phyloP scores from a whole-genome alignment of 2,113 vertebrate species.

The Xiphophorus maculatus region DNA sequence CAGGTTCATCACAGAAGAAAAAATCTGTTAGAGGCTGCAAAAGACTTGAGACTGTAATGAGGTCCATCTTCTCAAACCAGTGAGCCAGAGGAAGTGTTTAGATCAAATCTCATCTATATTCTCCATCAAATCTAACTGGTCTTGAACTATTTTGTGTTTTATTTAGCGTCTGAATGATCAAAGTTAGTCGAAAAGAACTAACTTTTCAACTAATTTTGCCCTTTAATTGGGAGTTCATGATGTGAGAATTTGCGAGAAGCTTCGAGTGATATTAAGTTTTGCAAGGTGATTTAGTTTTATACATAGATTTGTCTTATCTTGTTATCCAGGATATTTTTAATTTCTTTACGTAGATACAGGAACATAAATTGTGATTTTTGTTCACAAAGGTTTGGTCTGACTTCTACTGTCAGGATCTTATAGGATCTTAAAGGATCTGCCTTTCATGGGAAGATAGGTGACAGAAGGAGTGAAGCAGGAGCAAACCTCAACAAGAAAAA shows the following conservation, averaged over 20 bases:
- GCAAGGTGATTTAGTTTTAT: not conserved
- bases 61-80: not conserved
- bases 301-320: not conserved
- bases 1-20: not conserved
- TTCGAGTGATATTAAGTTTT: not conserved
- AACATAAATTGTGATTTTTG: not conserved
- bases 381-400: not conserved
- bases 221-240: not conserved
- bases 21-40: not conserved
- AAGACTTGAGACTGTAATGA: not conserved
- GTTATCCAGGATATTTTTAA: not conserved
- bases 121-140: not conserved
- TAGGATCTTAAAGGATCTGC: conserved; percentile 7
- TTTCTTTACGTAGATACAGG: too few species aligned
- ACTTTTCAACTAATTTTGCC: too few species aligned
- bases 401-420: conserved; percentile 8
- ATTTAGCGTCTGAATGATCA: not conserved
- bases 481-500: conserved; percentile 55
- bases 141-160: not conserved
- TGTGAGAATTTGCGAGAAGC: not conserved
- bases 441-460: conserved; percentile 14
- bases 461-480: conserved; percentile 17
- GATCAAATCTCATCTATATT: not conserved
- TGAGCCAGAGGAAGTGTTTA: not conserved
- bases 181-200: too few species aligned